Evolutionary conservation across 2,797 vertebrate genomes (phyloP), one percentile per base, ranked within the genome.

Genomic region (Cryptoblepharus egeriae): DNA sequence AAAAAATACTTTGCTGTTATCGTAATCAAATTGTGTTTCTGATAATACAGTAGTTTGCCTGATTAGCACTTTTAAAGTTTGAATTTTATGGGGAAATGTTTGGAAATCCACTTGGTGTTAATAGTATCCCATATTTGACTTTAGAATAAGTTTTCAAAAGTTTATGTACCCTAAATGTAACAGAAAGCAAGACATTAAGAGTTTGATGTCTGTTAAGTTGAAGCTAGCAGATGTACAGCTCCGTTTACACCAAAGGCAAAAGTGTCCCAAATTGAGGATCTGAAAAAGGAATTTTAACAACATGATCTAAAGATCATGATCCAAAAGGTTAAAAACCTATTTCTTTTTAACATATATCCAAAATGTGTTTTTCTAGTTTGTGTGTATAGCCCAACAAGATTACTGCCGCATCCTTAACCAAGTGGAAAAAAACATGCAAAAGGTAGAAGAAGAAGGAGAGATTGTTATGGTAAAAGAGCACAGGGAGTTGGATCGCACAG

Each of bases 371-470:
- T 87, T 88, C 75, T 88, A 97, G 97, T 99, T 99, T 95, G 98
- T 99, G 89, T 99, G 98, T 89, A 99, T 99, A 93, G 98, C 98
- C 52, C 99, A 99, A 96, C 98, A 96, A 91, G 99, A 99, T 93
- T 99, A 99, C 92, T 99, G 98, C 95, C 98, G 98, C 93, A 99
- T 99, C 93, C 97, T 99, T 87, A 99, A 99, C 92, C 98, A 99
- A 94, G 99, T 99, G 83, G 98, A 99, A 95, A 99, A 99, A 95
- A 99, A 99, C 95, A 99, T 99, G 98, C 99, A 99, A 95, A 99
- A 99, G 90, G 99, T 99, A 1, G 99, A 99, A 92, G 99, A 99
- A 89, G 99, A 99, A 92, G 99, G 99, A 0, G 99, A 99, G 95
- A 99, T 99, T 11, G 98, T 99, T 75, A 99, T 99, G 98, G 99